A percentile compares a stretch with the other conserved stretches of the same genome.
Conservation (phyloP, 2,797 vertebrate species). For the Melanotaenia maccullochi region DNA sequence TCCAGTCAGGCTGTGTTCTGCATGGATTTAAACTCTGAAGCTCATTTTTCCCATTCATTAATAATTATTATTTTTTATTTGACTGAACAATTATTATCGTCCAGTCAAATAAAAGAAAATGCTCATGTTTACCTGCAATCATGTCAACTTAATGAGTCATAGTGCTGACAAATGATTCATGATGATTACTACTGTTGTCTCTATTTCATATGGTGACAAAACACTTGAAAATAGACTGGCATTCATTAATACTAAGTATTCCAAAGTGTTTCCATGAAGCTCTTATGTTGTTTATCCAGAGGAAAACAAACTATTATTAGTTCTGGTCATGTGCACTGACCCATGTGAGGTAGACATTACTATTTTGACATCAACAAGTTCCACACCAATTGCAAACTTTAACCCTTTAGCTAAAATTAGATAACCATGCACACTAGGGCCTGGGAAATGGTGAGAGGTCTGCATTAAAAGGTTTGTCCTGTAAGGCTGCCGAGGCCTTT, state of each 20-base stretch:
- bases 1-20: conserved; percentile 23
- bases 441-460: conserved; percentile 28
- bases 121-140: conserved; percentile 10
- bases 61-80: no score
- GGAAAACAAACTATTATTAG: conserved; percentile 62
- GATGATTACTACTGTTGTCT: neutral
- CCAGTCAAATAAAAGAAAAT: conserved; percentile 10
- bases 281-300: conserved; percentile 26
- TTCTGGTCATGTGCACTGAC: neutral
- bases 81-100: conserved; percentile 2
- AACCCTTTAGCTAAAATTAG: conserved; percentile 36
- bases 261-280: conserved; percentile 42
- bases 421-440: conserved; percentile 27
- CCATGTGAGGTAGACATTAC: conserved; percentile 15
- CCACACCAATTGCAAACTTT: neutral
- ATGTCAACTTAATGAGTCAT: conserved; percentile 9
- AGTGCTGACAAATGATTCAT: neutral
- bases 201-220: conserved; percentile 22
- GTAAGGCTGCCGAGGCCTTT: conserved; percentile 28
- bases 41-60: conserved; percentile 57
- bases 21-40: conserved; percentile 43
- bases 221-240: conserved; percentile 15
- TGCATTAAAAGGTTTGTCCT: conserved; percentile 28
- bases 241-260: conserved; percentile 12
- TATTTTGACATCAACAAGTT: conserved; percentile 42